Percentiles rank a stretch among this genome's conserved stretches.
Evolutionary conservation across 1,140 invertebrate genomes (phyloP).

Genomic region (Drosophila equinoxialis): DNA sequence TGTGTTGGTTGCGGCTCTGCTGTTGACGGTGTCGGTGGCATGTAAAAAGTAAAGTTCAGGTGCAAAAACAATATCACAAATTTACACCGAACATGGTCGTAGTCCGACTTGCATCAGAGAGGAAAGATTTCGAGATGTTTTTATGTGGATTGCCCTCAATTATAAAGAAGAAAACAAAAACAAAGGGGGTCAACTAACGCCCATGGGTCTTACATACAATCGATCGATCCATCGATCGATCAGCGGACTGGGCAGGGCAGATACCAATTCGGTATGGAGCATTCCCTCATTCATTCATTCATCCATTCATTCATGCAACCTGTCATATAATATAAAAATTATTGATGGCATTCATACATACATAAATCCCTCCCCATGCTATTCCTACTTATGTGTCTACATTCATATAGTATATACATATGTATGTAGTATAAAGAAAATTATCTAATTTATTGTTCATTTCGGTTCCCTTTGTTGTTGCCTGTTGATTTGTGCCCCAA

Average conservation of each 20-base stretch:
- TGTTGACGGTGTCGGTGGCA: too few species aligned
- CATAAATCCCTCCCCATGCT: constrained; percentile 22
- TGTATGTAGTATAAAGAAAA: constrained; percentile 35
- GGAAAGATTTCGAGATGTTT: background rate
- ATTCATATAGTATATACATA: background rate
- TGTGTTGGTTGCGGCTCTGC: too few species aligned
- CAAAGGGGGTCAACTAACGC: background rate
- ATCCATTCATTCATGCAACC: constrained; percentile 18
- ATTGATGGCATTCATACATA: background rate
- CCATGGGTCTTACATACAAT: constrained; percentile 17
- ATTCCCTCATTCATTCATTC: background rate
- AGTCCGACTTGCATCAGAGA: background rate
- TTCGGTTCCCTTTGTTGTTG: constrained; percentile 5
- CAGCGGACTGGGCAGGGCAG: constrained; percentile 19
- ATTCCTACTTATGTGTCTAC: constrained; percentile 8
- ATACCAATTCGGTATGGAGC: constrained; percentile 15
- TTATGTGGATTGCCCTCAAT: too few species aligned
- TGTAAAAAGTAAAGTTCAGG: constrained; percentile 6
- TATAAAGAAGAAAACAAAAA: too few species aligned
- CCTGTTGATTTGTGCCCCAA: constrained; percentile 47
- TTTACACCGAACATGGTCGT: constrained; percentile 33
- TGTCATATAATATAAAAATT: constrained; percentile 33
- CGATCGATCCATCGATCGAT: constrained; percentile 14
- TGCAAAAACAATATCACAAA: constrained; percentile 25
- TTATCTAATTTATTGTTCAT: constrained; percentile 63